These are phyloP conservation scores for Macroramphosus scolopax DNA, from an alignment of 2,797 vertebrate genomes.

Conservation along the genomic window DNA sequence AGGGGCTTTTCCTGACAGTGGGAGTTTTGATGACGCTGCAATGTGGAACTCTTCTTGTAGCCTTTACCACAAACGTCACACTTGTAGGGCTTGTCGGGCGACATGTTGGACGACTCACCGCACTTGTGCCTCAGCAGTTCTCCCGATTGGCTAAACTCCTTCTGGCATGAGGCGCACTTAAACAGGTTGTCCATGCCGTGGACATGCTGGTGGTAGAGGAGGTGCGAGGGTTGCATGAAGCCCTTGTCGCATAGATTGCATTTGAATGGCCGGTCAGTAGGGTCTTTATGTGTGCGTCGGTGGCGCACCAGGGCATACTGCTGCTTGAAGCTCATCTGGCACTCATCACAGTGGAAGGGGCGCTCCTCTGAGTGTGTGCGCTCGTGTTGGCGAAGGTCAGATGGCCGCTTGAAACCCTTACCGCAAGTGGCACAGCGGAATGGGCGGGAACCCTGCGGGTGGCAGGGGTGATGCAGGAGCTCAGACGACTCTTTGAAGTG, in stretches of 20 bases:
- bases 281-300: conserved; percentile 90
- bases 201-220: conserved; percentile 96
- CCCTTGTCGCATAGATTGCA: conserved; percentile 97
- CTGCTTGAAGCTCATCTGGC: conserved; percentile 99
- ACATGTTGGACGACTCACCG: conserved; percentile 74
- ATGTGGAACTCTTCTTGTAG: conserved; percentile 93
- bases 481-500: conserved; percentile 97
- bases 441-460: conserved; percentile 90
- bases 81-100: conserved; percentile 92
- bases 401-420: conserved; percentile 95
- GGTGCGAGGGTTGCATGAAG: conserved; percentile 93
- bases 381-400: conserved; percentile 94
- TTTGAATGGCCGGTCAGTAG: conserved; percentile 88
- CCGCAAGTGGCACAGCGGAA: conserved; percentile 93
- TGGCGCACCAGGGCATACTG: conserved; percentile 94
- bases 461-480: conserved; percentile 96
- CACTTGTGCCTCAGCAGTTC: conserved; percentile 97
- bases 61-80: conserved; percentile 92
- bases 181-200: conserved; percentile 97
- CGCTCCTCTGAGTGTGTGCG: conserved; percentile 96
- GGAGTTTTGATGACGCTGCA: conserved; percentile 94
- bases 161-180: conserved; percentile 96
- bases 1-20: conserved; percentile 96
- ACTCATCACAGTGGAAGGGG: conserved; percentile 98
- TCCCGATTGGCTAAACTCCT: conserved; percentile 94